A percentile compares a stretch with the other conserved stretches of the same genome.
Evolutionary conservation across 2,888 invertebrate species (phyloP).

Genomic region (Xestia ashworthii): DNA sequence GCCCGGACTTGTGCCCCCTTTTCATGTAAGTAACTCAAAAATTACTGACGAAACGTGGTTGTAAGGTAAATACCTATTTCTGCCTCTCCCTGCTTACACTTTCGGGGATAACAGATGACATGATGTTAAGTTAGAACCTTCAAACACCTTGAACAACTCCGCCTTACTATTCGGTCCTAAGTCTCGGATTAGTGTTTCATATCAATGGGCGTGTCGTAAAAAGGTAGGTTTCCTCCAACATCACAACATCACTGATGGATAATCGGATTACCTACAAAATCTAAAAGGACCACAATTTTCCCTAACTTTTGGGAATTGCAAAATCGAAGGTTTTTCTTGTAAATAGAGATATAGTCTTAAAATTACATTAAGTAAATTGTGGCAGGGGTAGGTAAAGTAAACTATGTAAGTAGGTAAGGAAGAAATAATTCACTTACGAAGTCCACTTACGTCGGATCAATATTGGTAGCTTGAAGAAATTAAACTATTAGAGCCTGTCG

Average conservation of each 20-base stretch:
- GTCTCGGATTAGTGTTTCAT: constrained; percentile 13
- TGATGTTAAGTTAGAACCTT: neutral
- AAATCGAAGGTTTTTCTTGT: neutral
- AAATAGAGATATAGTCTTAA: neutral
- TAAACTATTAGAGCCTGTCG: constrained; percentile 7
- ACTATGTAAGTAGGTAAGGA: neutral
- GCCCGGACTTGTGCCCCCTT: neutral
- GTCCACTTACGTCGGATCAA: constrained; percentile 28
- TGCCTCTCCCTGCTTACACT: neutral
- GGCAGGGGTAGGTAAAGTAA: neutral
- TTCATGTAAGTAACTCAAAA: neutral
- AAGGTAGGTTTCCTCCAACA: neutral
- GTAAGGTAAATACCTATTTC: neutral
- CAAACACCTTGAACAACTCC: neutral
- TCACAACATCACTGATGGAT: neutral
- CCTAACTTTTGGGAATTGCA: neutral
- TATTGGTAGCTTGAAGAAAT: constrained; percentile 23
- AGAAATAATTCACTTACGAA: constrained; percentile 7
- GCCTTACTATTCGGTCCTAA: neutral
- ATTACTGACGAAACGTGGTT: neutral
- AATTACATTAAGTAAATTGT: neutral
- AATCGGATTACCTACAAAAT: constrained; percentile 8
- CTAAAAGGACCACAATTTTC: neutral
- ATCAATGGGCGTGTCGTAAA: neutral
- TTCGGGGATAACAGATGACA: neutral